phyloP scores from a whole-genome alignment of 2,888 invertebrate species.

The Archaeoteleia sp. region DNA sequence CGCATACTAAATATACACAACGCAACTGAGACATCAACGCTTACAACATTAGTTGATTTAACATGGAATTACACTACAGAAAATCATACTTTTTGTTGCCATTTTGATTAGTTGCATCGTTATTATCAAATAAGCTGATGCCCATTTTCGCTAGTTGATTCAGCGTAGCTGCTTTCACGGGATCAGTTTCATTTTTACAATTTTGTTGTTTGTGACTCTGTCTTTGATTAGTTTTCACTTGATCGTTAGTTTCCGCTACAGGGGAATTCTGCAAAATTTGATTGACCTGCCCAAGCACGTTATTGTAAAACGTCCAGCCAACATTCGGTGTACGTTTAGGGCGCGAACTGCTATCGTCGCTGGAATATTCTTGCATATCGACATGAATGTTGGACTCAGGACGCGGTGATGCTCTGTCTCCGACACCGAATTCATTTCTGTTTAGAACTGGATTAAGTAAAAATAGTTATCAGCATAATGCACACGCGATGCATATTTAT shows the following conservation, averaged over 20 bases:
- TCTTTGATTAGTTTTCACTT: slow-evolving; percentile 7
- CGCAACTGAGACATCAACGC: too few species aligned
- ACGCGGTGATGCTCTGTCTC: slow-evolving; percentile 72
- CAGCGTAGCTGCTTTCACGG: slow-evolving; percentile 69
- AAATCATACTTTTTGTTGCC: slow-evolving; percentile 56
- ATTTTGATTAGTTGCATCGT: slow-evolving; percentile 59
- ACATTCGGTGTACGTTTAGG: slow-evolving; percentile 77
- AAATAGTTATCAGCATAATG: too few species aligned
- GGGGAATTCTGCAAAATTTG: slow-evolving; percentile 76
- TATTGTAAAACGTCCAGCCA: slow-evolving; percentile 84
- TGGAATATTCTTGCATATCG: slow-evolving; percentile 76
- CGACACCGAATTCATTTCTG: slow-evolving; percentile 62
- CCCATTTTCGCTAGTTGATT: slow-evolving; percentile 70
- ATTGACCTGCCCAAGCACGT: slow-evolving; percentile 80
- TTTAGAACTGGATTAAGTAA: too few species aligned
- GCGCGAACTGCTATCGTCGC: slow-evolving; percentile 75
- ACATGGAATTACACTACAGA: too few species aligned
- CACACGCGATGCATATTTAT: background rate
- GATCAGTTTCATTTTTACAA: slow-evolving; percentile 58
- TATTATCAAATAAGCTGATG: slow-evolving; percentile 66
- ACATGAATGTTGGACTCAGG: slow-evolving; percentile 77
- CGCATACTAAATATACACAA: too few species aligned
- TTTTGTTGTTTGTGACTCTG: slow-evolving; percentile 38
- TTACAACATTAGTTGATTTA: too few species aligned
- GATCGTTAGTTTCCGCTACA: slow-evolving; percentile 45